phyloP scores from a whole-genome alignment of 2,113 vertebrate genomes.

The Tyto alba region DNA sequence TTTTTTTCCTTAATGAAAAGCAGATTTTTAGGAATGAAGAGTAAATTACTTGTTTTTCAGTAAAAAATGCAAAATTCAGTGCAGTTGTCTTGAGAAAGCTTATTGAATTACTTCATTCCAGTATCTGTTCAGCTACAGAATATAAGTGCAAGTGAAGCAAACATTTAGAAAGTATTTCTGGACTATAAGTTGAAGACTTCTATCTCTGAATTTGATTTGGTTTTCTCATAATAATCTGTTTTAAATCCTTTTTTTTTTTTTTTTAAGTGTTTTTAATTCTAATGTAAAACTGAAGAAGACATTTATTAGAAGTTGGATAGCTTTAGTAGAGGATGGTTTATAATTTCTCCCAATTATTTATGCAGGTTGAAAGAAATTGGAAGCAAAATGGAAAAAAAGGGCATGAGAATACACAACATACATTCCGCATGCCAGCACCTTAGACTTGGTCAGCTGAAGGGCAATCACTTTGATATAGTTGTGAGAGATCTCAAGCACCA shows the following conservation, averaged over 20 bases:
- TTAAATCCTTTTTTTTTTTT: not conserved
- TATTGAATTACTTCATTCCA: not conserved
- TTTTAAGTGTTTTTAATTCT: not conserved
- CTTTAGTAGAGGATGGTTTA: not conserved
- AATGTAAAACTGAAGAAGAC: not conserved
- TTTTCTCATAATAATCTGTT: not conserved
- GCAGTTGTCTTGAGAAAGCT: not conserved
- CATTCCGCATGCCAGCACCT: constrained; percentile 76
- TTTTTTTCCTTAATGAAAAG: not conserved
- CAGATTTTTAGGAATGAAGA: not conserved
- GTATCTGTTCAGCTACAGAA: not conserved
- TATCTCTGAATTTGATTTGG: not conserved
- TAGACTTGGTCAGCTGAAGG: constrained; percentile 84
- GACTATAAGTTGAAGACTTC: not conserved
- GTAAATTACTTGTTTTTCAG: not conserved
- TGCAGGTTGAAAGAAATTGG: constrained; percentile 81
- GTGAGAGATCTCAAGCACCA: constrained; percentile 82
- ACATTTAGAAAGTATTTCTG: not conserved
- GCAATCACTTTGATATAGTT: constrained; percentile 90
- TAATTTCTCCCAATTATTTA: not conserved
- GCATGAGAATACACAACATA: constrained; percentile 80
- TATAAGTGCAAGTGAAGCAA: not conserved
- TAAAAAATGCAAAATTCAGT: not conserved
- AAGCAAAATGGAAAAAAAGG: constrained; percentile 77
- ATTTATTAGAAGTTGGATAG: not conserved